Conservation (phyloP, 2,888 invertebrate genomes). For the Cetonia aurata region DNA sequence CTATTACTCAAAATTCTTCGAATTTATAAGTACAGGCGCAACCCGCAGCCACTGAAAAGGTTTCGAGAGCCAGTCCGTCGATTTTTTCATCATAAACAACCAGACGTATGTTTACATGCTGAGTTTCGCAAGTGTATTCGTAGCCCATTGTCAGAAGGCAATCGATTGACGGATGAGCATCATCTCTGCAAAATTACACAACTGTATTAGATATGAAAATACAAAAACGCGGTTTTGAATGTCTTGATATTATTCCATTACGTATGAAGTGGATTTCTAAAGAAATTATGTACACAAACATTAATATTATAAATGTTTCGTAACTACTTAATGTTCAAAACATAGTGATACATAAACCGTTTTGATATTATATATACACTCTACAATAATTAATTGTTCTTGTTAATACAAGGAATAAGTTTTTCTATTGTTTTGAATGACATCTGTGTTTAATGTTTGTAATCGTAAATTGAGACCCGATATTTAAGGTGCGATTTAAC, state of each 20-base stretch:
- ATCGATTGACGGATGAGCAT: slow-evolving; percentile 15
- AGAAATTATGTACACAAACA: too few relatives aligned
- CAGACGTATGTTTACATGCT: slow-evolving; percentile 37
- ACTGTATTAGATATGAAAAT: not conserved
- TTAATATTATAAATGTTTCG: too few relatives aligned
- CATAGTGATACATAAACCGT: too few relatives aligned
- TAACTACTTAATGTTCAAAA: too few relatives aligned
- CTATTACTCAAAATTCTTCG: not conserved
- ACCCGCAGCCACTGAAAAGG: slow-evolving; percentile 40
- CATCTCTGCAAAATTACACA: slow-evolving; percentile 20
- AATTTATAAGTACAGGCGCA: slow-evolving; percentile 36
- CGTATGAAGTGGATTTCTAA: too few relatives aligned
- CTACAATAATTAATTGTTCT: not conserved
- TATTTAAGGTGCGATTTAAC: too few relatives aligned
- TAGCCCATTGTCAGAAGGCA: slow-evolving; percentile 18
- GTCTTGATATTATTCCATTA: not conserved
- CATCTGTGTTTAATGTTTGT: too few relatives aligned
- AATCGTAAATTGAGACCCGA: too few relatives aligned
- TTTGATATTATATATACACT: not conserved
- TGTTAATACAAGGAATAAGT: not conserved
- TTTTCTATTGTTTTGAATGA: too few relatives aligned
- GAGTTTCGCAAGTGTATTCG: slow-evolving; percentile 32
- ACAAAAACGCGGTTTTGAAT: not conserved
- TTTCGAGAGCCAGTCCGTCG: slow-evolving; percentile 14
- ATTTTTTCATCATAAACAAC: slow-evolving; percentile 38